Evolutionary conservation across 1,140 invertebrate genomes (phyloP), one percentile per base, ranked within the genome.

Genomic region (Agraylea sexmaculata): DNA sequence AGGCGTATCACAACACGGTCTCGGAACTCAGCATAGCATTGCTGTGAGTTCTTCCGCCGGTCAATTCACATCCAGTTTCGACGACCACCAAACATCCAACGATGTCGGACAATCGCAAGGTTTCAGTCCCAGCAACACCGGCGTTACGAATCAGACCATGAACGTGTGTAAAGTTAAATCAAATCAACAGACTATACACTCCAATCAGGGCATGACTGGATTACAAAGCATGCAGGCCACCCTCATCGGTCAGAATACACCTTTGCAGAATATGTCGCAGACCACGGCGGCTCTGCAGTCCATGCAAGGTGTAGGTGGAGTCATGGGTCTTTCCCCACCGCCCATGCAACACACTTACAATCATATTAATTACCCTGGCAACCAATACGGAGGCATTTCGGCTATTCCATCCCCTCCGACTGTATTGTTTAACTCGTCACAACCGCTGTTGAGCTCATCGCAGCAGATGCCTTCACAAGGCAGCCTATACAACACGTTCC

Each of bases 331-430:
- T 22, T 70, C 77, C 2, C 70, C 70, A 1, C 70, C 71, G 12
- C 62, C 60, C 0, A 59, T 70, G 31, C 72, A 69, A 40, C 65
- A 69, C 37, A 33, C 44, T 3, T 46, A 39, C 31, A 66, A 66
- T 40, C 64, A 65, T 40, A 57, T 66, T 10, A 60, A 63, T 31
- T 66, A 66, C 42, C 62, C 60, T 36, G 60, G 60, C 1, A 59
- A 60, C 18, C 79, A 80, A 50, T 86, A 83, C 47, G 77, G 80
- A 2, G 71, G 75, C 20, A 78, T 87, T 51, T 78, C 84, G 19
- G 79, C 84, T 8, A 80, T 83, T 51, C 83, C 85, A 7, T 87
- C 83, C 31, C 84, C 85, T 8, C 84, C 84, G 11, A 78, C 78
- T 2, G 69, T 87, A 4, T 78, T 82, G 40, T 87, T 86, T 50